These are phyloP conservation scores for Volucella bombylans DNA, from an alignment of 2,888 invertebrate genomes.

Conservation along the genomic window DNA sequence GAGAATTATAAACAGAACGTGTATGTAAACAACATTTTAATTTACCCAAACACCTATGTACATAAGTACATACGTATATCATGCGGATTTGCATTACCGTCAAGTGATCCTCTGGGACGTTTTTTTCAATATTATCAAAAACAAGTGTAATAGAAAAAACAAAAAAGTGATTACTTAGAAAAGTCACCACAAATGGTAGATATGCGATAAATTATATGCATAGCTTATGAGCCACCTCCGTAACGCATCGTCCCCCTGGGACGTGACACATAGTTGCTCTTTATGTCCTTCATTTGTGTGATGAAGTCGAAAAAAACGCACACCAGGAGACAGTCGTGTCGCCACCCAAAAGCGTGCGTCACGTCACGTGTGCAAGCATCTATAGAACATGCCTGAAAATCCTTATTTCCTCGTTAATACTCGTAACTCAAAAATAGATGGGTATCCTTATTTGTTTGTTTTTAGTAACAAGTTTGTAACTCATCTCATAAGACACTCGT, in stretches of 20 bases:
- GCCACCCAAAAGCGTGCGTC: conserved; percentile 65
- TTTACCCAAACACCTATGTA: neutral
- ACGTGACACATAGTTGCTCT: conserved; percentile 56
- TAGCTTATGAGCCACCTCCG: neutral
- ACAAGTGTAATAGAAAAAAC: conserved; percentile 2
- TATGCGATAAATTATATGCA: neutral
- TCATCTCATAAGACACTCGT: conserved; percentile 53
- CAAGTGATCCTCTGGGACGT: conserved; percentile 36
- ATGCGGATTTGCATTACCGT: neutral
- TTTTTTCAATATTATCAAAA: neutral
- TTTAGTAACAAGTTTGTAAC: conserved; percentile 57
- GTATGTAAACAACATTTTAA: neutral
- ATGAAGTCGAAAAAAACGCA: conserved; percentile 22
- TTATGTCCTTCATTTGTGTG: conserved; percentile 50
- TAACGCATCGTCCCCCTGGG: conserved; percentile 44
- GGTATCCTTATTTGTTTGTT: conserved; percentile 34
- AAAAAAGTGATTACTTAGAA: conserved; percentile 13
- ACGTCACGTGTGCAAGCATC: conserved; percentile 53
- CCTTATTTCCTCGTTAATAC: conserved; percentile 25
- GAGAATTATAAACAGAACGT: too few species aligned
- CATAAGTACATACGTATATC: neutral
- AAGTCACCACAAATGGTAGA: conserved; percentile 1
- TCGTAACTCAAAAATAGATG: conserved; percentile 10
- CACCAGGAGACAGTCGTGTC: conserved; percentile 36
- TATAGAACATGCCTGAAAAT: conserved; percentile 27